Evolutionary conservation across 2,888 invertebrate species (phyloP).

Genomic region (Pseudeuparius sepicola): DNA sequence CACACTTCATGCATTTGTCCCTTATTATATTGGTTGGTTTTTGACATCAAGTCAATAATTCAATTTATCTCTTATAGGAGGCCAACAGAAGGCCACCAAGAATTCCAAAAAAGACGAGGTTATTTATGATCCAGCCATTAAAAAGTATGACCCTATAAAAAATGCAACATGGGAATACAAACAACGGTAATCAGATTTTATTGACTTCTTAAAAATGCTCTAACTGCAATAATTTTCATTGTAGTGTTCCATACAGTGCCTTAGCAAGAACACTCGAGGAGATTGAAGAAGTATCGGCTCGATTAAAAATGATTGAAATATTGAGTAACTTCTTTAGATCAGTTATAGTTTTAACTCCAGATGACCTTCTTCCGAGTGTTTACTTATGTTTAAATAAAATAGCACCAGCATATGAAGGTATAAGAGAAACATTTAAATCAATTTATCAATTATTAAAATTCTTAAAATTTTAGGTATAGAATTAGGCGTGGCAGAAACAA

Average conservation of each 20-base stretch:
- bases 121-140: no score
- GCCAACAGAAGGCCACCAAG: no score
- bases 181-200: conserved; percentile 45
- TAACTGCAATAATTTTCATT: conserved; percentile 3
- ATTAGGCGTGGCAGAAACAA: conserved; percentile 89
- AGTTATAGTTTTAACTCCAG: conserved; percentile 76
- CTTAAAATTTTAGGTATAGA: conserved; percentile 48
- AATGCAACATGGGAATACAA: conserved; percentile 73
- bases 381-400: conserved; percentile 94
- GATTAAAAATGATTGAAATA: conserved; percentile 86
- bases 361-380: conserved; percentile 82
- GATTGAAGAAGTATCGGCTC: conserved; percentile 75
- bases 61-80: no score
- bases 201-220: conserved; percentile 7
- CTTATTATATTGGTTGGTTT: no score
- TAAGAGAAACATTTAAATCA: conserved; percentile 22
- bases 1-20: no score
- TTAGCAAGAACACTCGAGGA: conserved; percentile 81
- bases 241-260: conserved; percentile 86
- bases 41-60: no score
- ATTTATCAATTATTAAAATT: neutral
- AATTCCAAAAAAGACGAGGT: no score
- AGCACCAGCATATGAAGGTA: conserved; percentile 90
- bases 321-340: conserved; percentile 88
- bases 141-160: conserved; percentile 74